Base-by-base conservation (phyloP, 1,140 invertebrate genomes). In the Portunus trituberculatus region DNA sequence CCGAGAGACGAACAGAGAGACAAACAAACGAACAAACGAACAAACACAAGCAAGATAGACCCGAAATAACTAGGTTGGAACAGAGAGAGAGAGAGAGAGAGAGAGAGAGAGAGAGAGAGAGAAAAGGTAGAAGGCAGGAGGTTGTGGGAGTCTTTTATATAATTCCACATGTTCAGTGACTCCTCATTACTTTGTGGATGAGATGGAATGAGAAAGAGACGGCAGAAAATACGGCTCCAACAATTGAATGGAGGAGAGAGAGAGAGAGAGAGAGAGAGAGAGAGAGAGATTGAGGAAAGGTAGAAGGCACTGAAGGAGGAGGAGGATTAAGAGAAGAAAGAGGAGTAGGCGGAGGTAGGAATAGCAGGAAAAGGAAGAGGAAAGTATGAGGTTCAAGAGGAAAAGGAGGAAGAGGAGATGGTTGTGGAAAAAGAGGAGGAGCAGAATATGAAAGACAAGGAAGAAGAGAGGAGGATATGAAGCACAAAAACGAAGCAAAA, bases 81-180 rank as follows among this genome's bases (percentile, higher is more conserved):
- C 12, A 16, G 32, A 39, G 32, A 86, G 32, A 86, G 83, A 29
- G 32, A 39, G 83, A 86, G 32, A 31, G 32, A 3, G 28, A 86
- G 29, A 39, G 86, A 88, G 86, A 46, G 89, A 91, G 90, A 91
- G 52, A 67, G 90, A 91, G 90, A 91, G 90, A 67, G 90, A 91
- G 90, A 59, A 52, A 52, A 52, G 89, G 46, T 46, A 48, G 48
- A n/a, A 14, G 14, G 48, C 10, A 76, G 67, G 67, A 76, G n/a
- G 12, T 1, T 59, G 20, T 2, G 20, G 20, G 8, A 59, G n/a
- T 76, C 20, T 76, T n/a, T 76, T 76, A n/a, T n/a, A n/a, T 76
- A 76, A n/a, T 76, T 76, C n/a, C n/a, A 76, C 67, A 76, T n/a
- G 67, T 76, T 76, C 67, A 8, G 20, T 76, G 20, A 0, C 10